Percentiles rank a stretch among this genome's conserved stretches.
phyloP scores from a whole-genome alignment of 2,797 vertebrate species.

The Cynopterus sphinx region DNA sequence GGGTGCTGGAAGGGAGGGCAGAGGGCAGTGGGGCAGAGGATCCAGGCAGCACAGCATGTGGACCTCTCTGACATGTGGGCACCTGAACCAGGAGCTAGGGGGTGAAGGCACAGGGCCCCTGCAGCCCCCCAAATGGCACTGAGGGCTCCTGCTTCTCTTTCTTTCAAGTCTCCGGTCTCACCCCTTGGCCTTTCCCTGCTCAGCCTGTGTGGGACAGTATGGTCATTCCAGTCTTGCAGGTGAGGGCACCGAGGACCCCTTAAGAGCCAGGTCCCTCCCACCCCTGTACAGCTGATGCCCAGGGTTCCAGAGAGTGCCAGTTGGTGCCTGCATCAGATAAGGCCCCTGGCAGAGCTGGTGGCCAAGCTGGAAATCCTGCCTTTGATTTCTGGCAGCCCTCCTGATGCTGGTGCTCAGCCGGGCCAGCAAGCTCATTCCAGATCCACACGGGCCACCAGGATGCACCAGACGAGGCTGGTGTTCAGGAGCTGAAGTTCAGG shows the following conservation, averaged over 20 bases:
- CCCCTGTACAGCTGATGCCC: not conserved
- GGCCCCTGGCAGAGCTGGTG: not conserved
- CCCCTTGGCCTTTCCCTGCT: not conserved
- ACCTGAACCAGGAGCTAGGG: not conserved
- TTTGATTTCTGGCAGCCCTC: not conserved
- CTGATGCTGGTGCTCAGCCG: not conserved
- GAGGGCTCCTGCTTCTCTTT: not conserved
- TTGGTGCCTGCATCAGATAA: fast-evolving
- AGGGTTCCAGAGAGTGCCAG: not conserved
- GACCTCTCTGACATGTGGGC: not conserved
- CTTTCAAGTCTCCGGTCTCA: not conserved
- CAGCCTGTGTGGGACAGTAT: not conserved
- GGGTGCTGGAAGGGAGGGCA: not conserved
- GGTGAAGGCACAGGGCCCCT: not conserved
- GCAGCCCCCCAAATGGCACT: not conserved
- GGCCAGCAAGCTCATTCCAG: not conserved
- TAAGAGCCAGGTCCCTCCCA: not conserved
- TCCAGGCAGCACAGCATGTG: not conserved
- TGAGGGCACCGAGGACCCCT: not conserved
- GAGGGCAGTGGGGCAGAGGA: not conserved
- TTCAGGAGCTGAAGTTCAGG: not conserved
- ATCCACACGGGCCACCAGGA: not conserved
- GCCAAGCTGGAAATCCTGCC: not conserved
- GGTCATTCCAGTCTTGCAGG: not conserved
- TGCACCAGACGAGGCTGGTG: fast-evolving